Evolutionary conservation across 2,888 invertebrate species (phyloP), one percentile per base, ranked within the genome.

Genomic region (Lasioglossum figueresi): DNA sequence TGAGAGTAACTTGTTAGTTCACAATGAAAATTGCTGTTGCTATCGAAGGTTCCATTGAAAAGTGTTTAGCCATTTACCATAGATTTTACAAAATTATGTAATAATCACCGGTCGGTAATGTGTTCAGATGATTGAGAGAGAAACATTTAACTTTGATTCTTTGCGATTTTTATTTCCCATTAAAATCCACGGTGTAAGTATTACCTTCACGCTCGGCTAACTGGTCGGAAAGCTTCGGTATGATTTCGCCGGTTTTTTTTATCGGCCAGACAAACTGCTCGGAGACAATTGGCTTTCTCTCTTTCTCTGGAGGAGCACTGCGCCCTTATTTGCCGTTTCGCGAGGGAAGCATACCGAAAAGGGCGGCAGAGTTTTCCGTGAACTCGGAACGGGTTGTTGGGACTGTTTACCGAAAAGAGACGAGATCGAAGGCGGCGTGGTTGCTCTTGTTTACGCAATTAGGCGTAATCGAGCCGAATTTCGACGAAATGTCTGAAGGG

Each of bases 401-500:
- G 71, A 77, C 72, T 56, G 85, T 87, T 84, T 63, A 82, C 79
- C 66, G 80, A 78, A 77, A 37, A 40, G 5, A 45, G 34, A 6
- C 37, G 73, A 48, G 12, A 74, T 10, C 68, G 34, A 43, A 37
- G 34, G 19, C 40, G 23, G 1, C 45, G 74, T 23, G n/a, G n/a
- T 27, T 43, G 43, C 34, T 34, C 23, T 40, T 43, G 84, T 79
- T 84, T 73, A 73, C 84, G 66, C 56, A 48, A 76, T 83, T 79
- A 76, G 56, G 19, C 45, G 34, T 72, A 72, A 81, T 76, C 82
- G 68, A 45, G 82, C 45, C 76, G 71, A 83, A 73, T 79, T 82
- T 68, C 23, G 81, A n/a, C 37, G 78, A 52, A 70, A 59, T 77
- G 85, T 82, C 68, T 68, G 76, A 43, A 86, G 86, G 90, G 90